phyloP scores from a whole-genome alignment of 2,888 invertebrate species.

The Zootermopsis nevadensis region DNA sequence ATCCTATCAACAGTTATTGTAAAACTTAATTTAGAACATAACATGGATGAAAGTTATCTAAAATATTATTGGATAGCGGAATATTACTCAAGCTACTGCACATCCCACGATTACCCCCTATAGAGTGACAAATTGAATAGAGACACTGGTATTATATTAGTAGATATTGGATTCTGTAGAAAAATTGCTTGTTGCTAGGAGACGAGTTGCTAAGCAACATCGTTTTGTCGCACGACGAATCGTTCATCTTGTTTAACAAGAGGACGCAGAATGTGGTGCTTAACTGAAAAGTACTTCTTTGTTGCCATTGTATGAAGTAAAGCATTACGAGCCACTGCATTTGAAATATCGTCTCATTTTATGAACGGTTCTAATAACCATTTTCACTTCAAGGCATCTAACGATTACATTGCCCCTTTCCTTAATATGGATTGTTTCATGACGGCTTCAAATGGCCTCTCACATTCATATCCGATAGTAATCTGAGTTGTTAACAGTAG shows the following conservation, averaged over 20 bases:
- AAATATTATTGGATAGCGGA: neutral
- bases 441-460: no score
- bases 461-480: no score
- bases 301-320: no score
- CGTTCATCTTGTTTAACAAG: neutral
- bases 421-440: neutral
- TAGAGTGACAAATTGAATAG: neutral
- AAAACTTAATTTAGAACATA: no score
- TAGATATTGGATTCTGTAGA: neutral
- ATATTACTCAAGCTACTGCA: neutral
- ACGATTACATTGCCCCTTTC: neutral
- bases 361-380: neutral
- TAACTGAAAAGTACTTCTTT: neutral
- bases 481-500: no score
- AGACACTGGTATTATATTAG: neutral
- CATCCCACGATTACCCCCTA: neutral
- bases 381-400: neutral
- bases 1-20: no score
- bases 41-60: no score
- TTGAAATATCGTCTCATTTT: neutral
- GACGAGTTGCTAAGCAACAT: neutral
- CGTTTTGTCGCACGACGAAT: neutral
- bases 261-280: neutral
- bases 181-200: neutral
- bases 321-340: neutral